These are phyloP conservation scores for Stenodera caucasica DNA, from an alignment of 2,888 invertebrate genomes.

Conservation along the genomic window DNA sequence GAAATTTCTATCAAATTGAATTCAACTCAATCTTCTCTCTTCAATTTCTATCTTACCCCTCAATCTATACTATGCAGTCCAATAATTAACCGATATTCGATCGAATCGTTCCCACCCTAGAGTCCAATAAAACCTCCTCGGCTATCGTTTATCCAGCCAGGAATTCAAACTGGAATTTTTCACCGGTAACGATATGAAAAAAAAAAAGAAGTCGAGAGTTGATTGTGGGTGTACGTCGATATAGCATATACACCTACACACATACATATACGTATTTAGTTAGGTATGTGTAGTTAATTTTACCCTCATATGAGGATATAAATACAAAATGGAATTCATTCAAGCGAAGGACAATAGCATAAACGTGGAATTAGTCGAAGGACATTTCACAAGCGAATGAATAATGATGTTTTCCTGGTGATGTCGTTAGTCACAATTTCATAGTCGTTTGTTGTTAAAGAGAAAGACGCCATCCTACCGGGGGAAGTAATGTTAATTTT, in stretches of 20 bases:
- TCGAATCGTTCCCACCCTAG: not conserved
- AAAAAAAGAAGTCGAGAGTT: not conserved
- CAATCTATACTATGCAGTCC: not conserved
- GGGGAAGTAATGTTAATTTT: not conserved
- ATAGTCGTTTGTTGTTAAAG: not conserved
- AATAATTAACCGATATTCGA: slow-evolving; percentile 5
- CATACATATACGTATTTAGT: not conserved
- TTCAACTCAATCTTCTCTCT: not conserved
- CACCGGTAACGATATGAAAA: not conserved
- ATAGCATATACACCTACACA: not conserved
- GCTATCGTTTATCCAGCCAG: slow-evolving; percentile 3
- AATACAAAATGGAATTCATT: not conserved
- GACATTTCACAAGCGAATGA: not conserved
- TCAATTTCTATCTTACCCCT: not conserved
- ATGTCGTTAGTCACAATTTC: not conserved
- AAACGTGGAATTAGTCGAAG: not conserved
- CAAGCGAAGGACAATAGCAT: not conserved
- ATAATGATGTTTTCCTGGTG: not conserved
- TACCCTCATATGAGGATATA: no score
- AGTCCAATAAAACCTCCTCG: slow-evolving; percentile 4
- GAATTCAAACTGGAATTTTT: slow-evolving; percentile 5
- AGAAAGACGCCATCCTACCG: not conserved
- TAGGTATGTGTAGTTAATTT: no score
- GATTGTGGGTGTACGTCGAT: not conserved
- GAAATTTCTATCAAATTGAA: not conserved